Conservation (phyloP, 37 sponge, comb jelly and placozoan genomes). For the Spongilla lacustris region DNA sequence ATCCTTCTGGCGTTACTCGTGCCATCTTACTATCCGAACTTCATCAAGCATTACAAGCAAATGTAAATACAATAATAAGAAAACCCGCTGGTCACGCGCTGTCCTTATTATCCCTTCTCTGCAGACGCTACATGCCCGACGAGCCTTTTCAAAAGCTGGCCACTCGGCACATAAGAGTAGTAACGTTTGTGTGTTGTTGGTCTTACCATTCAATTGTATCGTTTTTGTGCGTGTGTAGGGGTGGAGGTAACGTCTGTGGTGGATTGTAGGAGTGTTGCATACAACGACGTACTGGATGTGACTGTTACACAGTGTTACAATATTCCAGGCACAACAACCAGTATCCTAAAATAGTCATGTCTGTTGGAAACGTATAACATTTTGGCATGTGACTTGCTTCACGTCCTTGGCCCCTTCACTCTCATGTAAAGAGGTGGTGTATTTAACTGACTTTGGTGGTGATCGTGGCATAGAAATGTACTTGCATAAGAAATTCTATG, state of each 20-base stretch:
- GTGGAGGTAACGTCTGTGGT: background rate
- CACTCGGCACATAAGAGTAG: background rate
- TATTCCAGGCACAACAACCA: slow-evolving; percentile 53
- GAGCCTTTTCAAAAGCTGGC: background rate
- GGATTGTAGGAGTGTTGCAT: slow-evolving; percentile 15
- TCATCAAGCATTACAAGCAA: slow-evolving; percentile 3
- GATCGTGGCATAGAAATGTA: slow-evolving; percentile 42
- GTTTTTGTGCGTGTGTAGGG: background rate
- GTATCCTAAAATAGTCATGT: slow-evolving; percentile 13
- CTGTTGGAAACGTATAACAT: too few relatives aligned
- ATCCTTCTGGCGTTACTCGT: slow-evolving; percentile 49
- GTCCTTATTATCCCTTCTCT: background rate
- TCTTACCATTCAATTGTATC: background rate
- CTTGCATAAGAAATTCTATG: slow-evolving; percentile 54
- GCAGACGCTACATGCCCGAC: background rate
- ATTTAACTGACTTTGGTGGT: background rate
- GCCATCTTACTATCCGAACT: slow-evolving; percentile 45
- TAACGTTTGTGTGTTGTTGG: background rate
- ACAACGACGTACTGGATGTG: slow-evolving; percentile 24
- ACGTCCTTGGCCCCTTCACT: background rate
- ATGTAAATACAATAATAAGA: background rate
- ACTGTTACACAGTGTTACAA: background rate
- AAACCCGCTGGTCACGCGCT: too few relatives aligned
- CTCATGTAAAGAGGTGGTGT: background rate
- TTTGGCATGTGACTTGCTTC: too few relatives aligned